phyloP scores from a whole-genome alignment of 2,797 vertebrate species.

The Vespertilio murinus region DNA sequence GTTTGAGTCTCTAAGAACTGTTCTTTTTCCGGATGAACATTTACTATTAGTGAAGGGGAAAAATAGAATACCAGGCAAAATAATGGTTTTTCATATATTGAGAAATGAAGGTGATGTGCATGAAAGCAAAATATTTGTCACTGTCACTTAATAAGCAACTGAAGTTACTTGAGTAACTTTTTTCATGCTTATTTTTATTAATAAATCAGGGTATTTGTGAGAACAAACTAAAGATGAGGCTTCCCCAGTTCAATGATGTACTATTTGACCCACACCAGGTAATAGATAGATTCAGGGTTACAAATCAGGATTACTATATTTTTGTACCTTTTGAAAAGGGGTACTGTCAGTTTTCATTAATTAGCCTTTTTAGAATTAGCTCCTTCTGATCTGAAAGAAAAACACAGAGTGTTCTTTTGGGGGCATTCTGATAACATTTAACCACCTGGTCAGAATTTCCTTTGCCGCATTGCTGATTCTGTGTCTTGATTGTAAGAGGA shows the following conservation, averaged over 20 bases:
- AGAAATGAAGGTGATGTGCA: background rate
- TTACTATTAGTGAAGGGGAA: background rate
- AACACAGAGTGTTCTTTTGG: background rate
- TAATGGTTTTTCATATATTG: background rate
- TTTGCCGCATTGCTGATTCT: background rate
- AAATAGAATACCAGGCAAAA: background rate
- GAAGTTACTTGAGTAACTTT: background rate
- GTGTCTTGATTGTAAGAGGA: background rate
- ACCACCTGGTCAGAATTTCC: background rate
- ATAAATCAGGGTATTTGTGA: background rate
- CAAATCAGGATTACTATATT: background rate
- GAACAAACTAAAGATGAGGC: background rate
- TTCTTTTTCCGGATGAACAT: conserved; percentile 20
- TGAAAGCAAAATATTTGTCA: background rate
- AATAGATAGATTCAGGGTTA: background rate
- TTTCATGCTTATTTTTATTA: background rate
- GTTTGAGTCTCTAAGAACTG: conserved; percentile 21
- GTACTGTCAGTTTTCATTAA: background rate
- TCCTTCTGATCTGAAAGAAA: conserved; percentile 18
- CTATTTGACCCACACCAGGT: background rate
- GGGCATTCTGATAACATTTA: background rate
- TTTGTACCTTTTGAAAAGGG: background rate
- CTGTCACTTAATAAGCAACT: background rate
- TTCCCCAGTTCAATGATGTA: background rate
- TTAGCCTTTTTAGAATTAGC: background rate